These are phyloP conservation scores for Australoheros scitulus DNA, from an alignment of 2,113 vertebrate genomes.

Conservation along the genomic window DNA sequence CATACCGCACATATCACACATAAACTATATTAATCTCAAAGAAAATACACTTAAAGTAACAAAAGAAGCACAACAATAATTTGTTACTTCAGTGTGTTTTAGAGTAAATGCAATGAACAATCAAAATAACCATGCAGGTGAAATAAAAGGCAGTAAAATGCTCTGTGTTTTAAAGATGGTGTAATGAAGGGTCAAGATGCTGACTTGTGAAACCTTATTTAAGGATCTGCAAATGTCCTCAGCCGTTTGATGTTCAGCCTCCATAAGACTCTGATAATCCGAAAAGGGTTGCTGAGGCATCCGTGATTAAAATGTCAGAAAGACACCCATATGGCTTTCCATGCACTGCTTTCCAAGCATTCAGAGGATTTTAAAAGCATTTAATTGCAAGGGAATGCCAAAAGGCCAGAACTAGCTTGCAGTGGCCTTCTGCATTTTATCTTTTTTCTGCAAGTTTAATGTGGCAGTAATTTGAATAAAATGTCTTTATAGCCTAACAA, in stretches of 20 bases:
- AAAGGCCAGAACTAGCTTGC: conserved; percentile 17
- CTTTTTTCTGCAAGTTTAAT: conserved; percentile 6
- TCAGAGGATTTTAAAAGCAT: conserved; percentile 30
- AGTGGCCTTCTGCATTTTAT: conserved; percentile 10
- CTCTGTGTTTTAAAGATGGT: background rate
- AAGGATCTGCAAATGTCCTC: conserved; percentile 22
- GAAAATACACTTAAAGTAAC: background rate
- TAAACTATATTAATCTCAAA: too few species aligned
- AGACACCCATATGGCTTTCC: conserved; percentile 16
- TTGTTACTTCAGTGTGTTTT: background rate
- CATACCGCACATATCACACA: too few species aligned
- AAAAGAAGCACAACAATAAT: background rate
- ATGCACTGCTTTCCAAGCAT: conserved; percentile 25
- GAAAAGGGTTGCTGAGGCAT: conserved; percentile 19
- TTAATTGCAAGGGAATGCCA: conserved; percentile 28
- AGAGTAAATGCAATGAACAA: background rate
- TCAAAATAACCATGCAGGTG: background rate
- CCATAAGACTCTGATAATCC: conserved; percentile 24
- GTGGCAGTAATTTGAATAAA: background rate
- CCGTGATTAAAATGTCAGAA: conserved; percentile 35
- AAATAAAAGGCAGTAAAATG: background rate
- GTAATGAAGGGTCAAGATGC: conserved; percentile 15
- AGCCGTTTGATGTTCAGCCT: conserved; percentile 10
- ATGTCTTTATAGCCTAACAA: background rate
- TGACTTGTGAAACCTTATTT: conserved; percentile 38